Base-by-base conservation (phyloP, 2,888 invertebrate genomes). In the Eristalis pertinax region DNA sequence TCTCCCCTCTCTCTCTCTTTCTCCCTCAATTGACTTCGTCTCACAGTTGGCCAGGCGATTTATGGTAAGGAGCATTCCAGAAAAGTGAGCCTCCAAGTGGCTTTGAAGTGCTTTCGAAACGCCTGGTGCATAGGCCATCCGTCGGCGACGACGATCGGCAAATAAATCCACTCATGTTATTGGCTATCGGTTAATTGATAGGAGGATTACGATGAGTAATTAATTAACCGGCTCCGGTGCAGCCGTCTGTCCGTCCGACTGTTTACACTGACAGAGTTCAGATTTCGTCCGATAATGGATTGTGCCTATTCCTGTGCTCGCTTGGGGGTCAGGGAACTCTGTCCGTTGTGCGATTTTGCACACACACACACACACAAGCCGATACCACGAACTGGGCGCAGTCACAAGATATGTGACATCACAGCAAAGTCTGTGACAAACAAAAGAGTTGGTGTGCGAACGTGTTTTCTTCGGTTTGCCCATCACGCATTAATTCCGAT, bases 101-200 rank as follows among this genome's bases (percentile, higher is more conserved):
- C 74, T 72, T 65, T 85, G 35, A 67, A 70, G 24, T 62, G 41
- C 62, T 50, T 38, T 67, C 22, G 22, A 84, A 60, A 67, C 56
- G n/a, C n/a, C 1, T 58, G 68, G 38, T 15, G 35, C 22, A 62
- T 24, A 60, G 26, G 15, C 13, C 11, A 29, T n/a, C 11, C 24
- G 22, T 5, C 10, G 67, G 50, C 24, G 62, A 62, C 73, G 69
- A n/a, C 75, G 29, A n/a, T n/a, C 50, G 64, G 83, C 73, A 76
- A 84, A 87, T 79, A 79, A 73, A 19, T 60, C 50, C 70, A 64
- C 76, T 73, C 80, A 67, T 81, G 80, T 84, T 84, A 84, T 84
- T 81, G 80, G 70, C 74, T 70, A 88, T 88, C 80, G 77, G 62
- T 84, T 77, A 84, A 88, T 88, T 88, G 77, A 84, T 70, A 88